phyloP scores from a whole-genome alignment of 1,140 invertebrate genomes.

The Ganaspis sp. region DNA sequence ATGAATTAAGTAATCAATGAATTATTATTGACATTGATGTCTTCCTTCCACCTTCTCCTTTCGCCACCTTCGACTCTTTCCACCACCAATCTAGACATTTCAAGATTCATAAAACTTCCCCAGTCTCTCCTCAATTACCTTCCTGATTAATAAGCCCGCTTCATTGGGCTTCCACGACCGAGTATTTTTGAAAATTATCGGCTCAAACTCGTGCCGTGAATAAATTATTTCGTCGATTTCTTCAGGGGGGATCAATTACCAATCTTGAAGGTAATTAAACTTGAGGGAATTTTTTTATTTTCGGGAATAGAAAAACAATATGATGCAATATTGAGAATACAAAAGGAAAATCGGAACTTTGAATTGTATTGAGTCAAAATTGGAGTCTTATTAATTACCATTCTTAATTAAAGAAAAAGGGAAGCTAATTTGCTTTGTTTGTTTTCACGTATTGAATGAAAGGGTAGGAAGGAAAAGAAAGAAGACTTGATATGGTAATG shows the following conservation, averaged over 20 bases:
- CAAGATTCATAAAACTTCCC: slow-evolving; percentile 68
- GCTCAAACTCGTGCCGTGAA: background rate
- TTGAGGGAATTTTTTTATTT: too few species aligned
- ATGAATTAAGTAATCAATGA: slow-evolving; percentile 76
- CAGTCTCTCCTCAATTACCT: slow-evolving; percentile 48
- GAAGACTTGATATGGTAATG: slow-evolving; percentile 68
- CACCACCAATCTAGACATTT: slow-evolving; percentile 61
- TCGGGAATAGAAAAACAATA: too few species aligned
- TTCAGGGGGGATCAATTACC: background rate
- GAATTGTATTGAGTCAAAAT: too few species aligned
- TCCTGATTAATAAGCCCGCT: slow-evolving; percentile 71
- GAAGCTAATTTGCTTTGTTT: too few species aligned
- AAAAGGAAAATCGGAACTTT: too few species aligned
- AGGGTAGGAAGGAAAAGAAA: slow-evolving; percentile 48
- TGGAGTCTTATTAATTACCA: too few species aligned
- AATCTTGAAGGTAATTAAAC: background rate
- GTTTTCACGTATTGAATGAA: slow-evolving; percentile 3
- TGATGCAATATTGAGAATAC: too few species aligned
- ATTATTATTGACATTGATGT: slow-evolving; percentile 78
- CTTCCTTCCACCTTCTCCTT: slow-evolving; percentile 63
- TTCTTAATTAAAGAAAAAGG: too few species aligned
- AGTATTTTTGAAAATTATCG: slow-evolving; percentile 54
- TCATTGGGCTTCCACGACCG: slow-evolving; percentile 60
- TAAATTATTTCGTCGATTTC: slow-evolving; percentile 3
- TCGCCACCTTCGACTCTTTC: slow-evolving; percentile 51